Evolutionary conservation across 1,140 invertebrate genomes (phyloP), one percentile per base, ranked within the genome.

Genomic region (Charaxes varanes): DNA sequence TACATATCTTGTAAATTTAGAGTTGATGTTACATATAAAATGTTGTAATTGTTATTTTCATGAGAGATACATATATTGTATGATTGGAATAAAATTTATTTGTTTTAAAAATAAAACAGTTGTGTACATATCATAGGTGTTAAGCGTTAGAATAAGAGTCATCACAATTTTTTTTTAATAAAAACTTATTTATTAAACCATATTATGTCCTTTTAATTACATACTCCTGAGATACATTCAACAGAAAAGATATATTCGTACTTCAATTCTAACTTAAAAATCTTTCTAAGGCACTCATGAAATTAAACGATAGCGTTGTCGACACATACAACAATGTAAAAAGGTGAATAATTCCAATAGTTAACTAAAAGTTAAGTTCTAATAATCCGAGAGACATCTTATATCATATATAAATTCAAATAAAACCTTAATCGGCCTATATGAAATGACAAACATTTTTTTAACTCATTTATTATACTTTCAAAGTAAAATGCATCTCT

Each of bases 101-200:
- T 21, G 4, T 27, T 26, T n/a, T n/a, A n/a, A 31, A 31, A 8
- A n/a, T 31, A 17, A 23, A 6, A 6, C 43, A 8, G 30, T 46
- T 44, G 23, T 64, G 61, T 64, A 64, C 37, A 64, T 61, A 57
- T 28, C 14, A 17, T 34, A 44, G 36, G 45, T 48, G 24, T 36
- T 35, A 55, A n/a, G 41, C 10, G 28, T 41, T 57, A 59, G 52
- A 67, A 67, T 63, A 72, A 77, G 60, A 63, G 35, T 57, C 42
- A 48, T 41, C 57, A 58, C 56, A 17, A n/a, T 15, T 30, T 55
- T 52, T 53, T 50, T 61, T 57, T 68, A 70, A 68, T 67, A 68
- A 78, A 72, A 62, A 54, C 48, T 62, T 77, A 77, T 73, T 77
- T 77, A 77, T 77, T 77, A 63, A 58, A 60, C 37, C 23, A 14